A percentile compares a stretch with the other conserved stretches of the same genome.
phyloP scores from a whole-genome alignment of 2,797 vertebrate genomes.

The Rhabdophis nuchalis region DNA sequence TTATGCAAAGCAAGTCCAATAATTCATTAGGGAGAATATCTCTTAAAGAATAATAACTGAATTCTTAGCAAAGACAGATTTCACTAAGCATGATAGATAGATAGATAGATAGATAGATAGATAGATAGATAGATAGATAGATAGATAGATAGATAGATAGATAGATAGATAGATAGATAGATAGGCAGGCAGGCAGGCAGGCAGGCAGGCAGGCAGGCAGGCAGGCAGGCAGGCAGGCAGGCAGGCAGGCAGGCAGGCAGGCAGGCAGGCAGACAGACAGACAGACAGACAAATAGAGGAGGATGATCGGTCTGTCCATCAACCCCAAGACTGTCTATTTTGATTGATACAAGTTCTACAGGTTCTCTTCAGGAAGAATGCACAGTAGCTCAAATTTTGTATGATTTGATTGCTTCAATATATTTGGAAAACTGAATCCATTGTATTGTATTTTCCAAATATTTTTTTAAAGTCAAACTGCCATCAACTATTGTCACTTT shows the following conservation, averaged over 20 bases:
- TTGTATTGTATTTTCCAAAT: not conserved
- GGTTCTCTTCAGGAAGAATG: not conserved
- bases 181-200: too few species aligned
- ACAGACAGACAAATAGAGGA: not conserved
- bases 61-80: not conserved
- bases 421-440: not conserved
- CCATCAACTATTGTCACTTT: not conserved
- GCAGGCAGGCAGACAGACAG: too few species aligned
- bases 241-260: too few species aligned
- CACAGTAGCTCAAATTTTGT: not conserved
- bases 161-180: too few species aligned
- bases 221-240: too few species aligned
- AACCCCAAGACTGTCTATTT: not conserved
- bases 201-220: too few species aligned
- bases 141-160: too few species aligned
- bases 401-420: not conserved
- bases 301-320: not conserved
- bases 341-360: not conserved
- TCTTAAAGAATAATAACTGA: not conserved
- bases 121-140: too few species aligned
- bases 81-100: not conserved
- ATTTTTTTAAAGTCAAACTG: not conserved
- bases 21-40: not conserved
- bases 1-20: conserved; percentile 4
- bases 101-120: too few species aligned